Evolutionary conservation across 2,888 invertebrate species (phyloP).

Genomic region (Callimorpha dominula): DNA sequence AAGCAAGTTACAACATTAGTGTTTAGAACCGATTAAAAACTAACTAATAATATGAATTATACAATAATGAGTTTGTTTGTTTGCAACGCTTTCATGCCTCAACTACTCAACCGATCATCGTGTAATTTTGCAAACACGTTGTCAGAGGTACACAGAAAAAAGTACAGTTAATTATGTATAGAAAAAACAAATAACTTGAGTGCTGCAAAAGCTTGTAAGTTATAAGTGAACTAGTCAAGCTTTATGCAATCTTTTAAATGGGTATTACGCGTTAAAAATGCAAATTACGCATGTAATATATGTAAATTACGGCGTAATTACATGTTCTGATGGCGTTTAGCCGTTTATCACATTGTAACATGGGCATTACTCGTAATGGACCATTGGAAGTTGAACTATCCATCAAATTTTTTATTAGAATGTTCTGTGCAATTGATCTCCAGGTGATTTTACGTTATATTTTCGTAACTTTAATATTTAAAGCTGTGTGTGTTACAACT

Average conservation of each 20-base stretch:
- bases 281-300: conserved; percentile 39
- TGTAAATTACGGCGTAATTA: conserved; percentile 47
- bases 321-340: conserved; percentile 31
- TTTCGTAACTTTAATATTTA: not conserved
- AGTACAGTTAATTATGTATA: too few species aligned
- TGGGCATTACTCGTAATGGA: conserved; percentile 33
- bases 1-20: conserved; percentile 5
- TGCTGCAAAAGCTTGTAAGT: not conserved
- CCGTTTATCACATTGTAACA: conserved; percentile 47
- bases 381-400: conserved; percentile 19
- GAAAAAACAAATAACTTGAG: not conserved
- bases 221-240: conserved; percentile 3
- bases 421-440: conserved; percentile 29
- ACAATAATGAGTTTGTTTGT: too few species aligned
- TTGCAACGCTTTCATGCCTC: too few species aligned
- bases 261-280: conserved; percentile 35
- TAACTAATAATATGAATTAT: not conserved
- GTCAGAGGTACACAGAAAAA: not conserved
- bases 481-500: not conserved
- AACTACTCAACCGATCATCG: too few species aligned
- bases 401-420: conserved; percentile 24
- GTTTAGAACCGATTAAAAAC: conserved; percentile 1
- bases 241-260: conserved; percentile 22
- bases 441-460: conserved; percentile 27
- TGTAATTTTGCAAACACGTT: too few species aligned